Evolutionary conservation across 2,888 invertebrate genomes (phyloP).

Genomic region (Adelphocoris suturalis): DNA sequence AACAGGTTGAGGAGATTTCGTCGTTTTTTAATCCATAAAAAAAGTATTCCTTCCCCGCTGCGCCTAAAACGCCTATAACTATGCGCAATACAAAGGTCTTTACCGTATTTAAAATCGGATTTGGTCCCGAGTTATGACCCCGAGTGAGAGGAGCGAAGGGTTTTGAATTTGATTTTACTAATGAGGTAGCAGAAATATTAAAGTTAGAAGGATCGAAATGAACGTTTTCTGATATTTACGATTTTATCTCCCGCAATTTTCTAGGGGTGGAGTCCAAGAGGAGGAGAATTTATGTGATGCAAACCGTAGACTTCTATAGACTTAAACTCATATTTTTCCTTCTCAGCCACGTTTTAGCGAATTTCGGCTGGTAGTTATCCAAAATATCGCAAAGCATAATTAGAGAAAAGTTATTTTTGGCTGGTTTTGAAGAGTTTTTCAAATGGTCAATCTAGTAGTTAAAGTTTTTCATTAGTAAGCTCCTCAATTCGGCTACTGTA

Average conservation of each 20-base stretch:
- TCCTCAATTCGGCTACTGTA: too few relatives aligned
- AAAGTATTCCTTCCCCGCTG: slow-evolving; percentile 15
- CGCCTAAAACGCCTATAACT: not conserved
- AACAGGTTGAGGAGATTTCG: slow-evolving; percentile 57
- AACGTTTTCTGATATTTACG: not conserved
- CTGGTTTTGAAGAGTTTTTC: too few relatives aligned
- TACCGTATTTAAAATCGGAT: slow-evolving; percentile 44
- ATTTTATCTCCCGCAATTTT: not conserved
- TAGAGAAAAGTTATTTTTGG: too few relatives aligned
- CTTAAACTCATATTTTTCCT: too few relatives aligned
- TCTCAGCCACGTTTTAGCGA: too few relatives aligned
- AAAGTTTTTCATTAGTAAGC: too few relatives aligned
- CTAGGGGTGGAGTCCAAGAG: not conserved
- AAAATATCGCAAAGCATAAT: too few relatives aligned
- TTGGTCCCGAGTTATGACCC: slow-evolving; percentile 16
- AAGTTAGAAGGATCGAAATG: not conserved
- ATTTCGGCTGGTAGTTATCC: too few relatives aligned
- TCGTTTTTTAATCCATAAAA: slow-evolving; percentile 17
- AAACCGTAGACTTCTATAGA: too few relatives aligned
- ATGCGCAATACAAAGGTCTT: slow-evolving; percentile 44
- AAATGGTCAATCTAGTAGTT: too few relatives aligned
- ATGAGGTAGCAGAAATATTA: slow-evolving; percentile 28
- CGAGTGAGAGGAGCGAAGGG: not conserved
- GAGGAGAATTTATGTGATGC: too few relatives aligned
- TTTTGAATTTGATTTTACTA: slow-evolving; percentile 26